Evolutionary conservation across 2,888 invertebrate genomes (phyloP).

Genomic region (Ernsta delagoae): DNA sequence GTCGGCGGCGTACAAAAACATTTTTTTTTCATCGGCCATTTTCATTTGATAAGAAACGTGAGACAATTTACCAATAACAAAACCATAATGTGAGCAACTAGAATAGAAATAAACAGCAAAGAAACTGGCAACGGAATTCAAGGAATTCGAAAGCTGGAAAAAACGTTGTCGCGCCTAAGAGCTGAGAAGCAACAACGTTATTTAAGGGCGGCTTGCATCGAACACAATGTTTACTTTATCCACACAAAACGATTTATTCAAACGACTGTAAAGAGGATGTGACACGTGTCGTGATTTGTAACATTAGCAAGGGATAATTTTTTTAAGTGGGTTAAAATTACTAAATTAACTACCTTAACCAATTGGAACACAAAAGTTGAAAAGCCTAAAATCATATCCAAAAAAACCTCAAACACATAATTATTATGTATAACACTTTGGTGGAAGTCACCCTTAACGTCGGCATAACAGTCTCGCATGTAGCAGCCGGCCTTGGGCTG

Average conservation of each 20-base stretch:
- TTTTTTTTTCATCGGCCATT: not conserved
- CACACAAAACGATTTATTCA: too few relatives aligned
- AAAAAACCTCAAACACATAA: too few relatives aligned
- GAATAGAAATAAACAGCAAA: not conserved
- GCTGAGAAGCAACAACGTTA: slow-evolving; percentile 34
- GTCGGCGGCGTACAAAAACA: not conserved
- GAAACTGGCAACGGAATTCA: slow-evolving; percentile 6
- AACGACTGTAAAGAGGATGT: too few relatives aligned
- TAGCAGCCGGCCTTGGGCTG: slow-evolving; percentile 63
- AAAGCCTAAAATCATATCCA: too few relatives aligned
- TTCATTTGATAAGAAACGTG: not conserved
- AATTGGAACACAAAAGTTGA: too few relatives aligned
- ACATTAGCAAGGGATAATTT: too few relatives aligned
- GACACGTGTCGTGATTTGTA: too few relatives aligned
- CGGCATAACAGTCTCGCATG: slow-evolving; percentile 44
- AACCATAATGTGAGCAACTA: not conserved
- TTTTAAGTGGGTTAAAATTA: too few relatives aligned
- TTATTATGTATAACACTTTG: too few relatives aligned
- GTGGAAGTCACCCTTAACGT: not conserved
- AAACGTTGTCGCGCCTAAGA: slow-evolving; percentile 37
- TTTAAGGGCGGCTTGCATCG: too few relatives aligned
- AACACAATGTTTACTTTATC: too few relatives aligned
- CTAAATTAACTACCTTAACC: too few relatives aligned
- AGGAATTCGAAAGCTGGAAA: slow-evolving; percentile 32
- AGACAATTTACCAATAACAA: slow-evolving; percentile 1